Base-by-base conservation (phyloP, 2,888 invertebrate genomes). In the Idaea straminata region DNA sequence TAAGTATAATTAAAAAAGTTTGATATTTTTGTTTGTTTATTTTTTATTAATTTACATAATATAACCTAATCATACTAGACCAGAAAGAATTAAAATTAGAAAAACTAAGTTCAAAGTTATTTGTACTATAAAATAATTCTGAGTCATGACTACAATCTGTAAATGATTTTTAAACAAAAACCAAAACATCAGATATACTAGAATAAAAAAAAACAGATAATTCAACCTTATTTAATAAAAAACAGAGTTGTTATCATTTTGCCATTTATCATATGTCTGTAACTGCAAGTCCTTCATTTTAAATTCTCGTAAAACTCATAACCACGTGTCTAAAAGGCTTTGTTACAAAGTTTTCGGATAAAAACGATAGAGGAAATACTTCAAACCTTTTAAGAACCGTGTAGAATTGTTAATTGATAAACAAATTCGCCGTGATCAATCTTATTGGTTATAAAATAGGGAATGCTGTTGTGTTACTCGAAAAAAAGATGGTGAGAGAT, bases 351-450 rank as follows among this genome's bases (percentile, higher is more conserved):
- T 47, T 13, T 13, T 47, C 13, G 47, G 13, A 7, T 13, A 47
- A 47, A 47, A 47, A 47, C 69, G 72, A 74, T 77, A 73, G 77
- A 70, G 73, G 70, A 73, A 71, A 69, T 68, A 71, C 69, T 66
- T 65, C 62, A 69, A 74, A 68, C 65, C 66, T 75, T 77, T 71
- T 76, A 78, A 68, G 78, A 73, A 72, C 79, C 80, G 77, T 79
- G 72, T 73, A 73, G 76, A 82, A 82, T 82, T 75, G 80, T 35
- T 82, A 83, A 83, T 83, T 78, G 78, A 74, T 70, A 74, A 65
- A 77, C 63, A 69, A 70, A 72, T 66, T 64, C 59, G 64, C 70
- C 73, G 73, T 74, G 77, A 73, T 77, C 71, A 79, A 80, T 72
- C 64, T 68, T 67, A 66, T 71, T 69, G 67, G 74, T 78, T 74